Evolutionary conservation across 2,888 invertebrate genomes (phyloP).

Genomic region (Sphaerophoria taeniata): DNA sequence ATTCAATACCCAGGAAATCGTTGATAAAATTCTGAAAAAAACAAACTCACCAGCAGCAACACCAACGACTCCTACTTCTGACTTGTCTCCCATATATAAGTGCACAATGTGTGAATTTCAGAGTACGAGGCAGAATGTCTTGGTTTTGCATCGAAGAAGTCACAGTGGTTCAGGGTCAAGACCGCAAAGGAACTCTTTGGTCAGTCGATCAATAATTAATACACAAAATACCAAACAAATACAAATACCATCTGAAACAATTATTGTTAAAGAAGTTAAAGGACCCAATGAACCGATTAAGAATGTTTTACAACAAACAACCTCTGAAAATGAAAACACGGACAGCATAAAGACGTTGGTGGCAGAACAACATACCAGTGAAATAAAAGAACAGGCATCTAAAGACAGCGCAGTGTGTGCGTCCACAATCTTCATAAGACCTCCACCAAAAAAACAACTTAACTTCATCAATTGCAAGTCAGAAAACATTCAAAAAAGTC

Average conservation of each 20-base stretch:
- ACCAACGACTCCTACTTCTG: constrained; percentile 23
- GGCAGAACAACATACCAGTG: not conserved
- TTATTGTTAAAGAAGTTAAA: not conserved
- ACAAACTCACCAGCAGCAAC: constrained; percentile 75
- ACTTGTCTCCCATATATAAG: constrained; percentile 83
- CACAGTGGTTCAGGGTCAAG: constrained; percentile 83
- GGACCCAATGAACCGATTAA: not conserved
- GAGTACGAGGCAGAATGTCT: constrained; percentile 88
- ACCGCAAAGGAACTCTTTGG: constrained; percentile 16
- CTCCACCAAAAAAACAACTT: not conserved
- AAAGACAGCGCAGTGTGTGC: not conserved
- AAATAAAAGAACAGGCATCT: not conserved
- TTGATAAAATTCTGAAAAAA: constrained; percentile 76
- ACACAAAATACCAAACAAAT: not conserved
- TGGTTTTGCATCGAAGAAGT: constrained; percentile 89
- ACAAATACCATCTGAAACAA: not conserved
- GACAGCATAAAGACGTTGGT: not conserved
- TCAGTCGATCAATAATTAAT: constrained; percentile 76
- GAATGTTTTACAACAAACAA: not conserved
- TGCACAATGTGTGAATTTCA: constrained; percentile 87
- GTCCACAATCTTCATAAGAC: not conserved
- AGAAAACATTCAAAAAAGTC: constrained; percentile 86
- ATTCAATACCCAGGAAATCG: constrained; percentile 74
- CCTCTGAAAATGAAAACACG: not conserved
- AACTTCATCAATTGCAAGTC: constrained; percentile 42